Evolutionary conservation across 2,888 invertebrate species (phyloP).

Genomic region (Caenorhabditis parvicauda): DNA sequence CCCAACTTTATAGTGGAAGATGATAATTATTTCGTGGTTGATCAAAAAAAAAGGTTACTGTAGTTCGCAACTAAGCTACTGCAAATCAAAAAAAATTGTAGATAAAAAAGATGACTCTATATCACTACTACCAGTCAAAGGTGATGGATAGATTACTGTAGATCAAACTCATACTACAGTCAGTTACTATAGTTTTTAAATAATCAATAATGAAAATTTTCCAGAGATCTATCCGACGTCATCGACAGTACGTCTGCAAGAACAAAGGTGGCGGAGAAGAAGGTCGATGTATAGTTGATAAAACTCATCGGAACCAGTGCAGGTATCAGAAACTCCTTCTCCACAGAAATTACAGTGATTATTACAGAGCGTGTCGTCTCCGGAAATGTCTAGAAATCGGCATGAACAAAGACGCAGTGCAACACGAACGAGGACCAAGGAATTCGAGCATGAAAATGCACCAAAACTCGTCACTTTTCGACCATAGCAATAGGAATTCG

Average conservation of each 20-base stretch:
- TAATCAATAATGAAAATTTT: constrained; percentile 10
- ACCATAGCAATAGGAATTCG: too few species aligned
- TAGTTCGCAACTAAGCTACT: background rate
- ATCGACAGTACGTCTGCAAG: constrained; percentile 91
- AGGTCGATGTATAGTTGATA: constrained; percentile 85
- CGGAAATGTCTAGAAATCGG: constrained; percentile 85
- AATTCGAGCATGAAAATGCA: constrained; percentile 90
- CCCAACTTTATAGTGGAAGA: too few species aligned
- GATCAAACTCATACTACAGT: background rate
- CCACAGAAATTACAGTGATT: background rate
- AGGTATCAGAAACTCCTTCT: constrained; percentile 44
- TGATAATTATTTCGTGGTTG: too few species aligned
- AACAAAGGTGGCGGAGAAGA: constrained; percentile 73
- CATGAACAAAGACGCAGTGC: constrained; percentile 90
- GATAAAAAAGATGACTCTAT: background rate
- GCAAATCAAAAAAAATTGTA: background rate
- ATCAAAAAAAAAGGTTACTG: background rate
- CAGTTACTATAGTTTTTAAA: background rate
- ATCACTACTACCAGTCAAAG: too few species aligned
- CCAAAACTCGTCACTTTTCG: too few species aligned
- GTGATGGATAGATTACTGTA: too few species aligned
- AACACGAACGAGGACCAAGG: constrained; percentile 82
- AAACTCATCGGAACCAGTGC: constrained; percentile 93
- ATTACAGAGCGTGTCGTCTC: constrained; percentile 78
- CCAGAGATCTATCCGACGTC: constrained; percentile 88